Evolutionary conservation across 2,797 vertebrate species (phyloP).

Genomic region (Falco biarmicus): DNA sequence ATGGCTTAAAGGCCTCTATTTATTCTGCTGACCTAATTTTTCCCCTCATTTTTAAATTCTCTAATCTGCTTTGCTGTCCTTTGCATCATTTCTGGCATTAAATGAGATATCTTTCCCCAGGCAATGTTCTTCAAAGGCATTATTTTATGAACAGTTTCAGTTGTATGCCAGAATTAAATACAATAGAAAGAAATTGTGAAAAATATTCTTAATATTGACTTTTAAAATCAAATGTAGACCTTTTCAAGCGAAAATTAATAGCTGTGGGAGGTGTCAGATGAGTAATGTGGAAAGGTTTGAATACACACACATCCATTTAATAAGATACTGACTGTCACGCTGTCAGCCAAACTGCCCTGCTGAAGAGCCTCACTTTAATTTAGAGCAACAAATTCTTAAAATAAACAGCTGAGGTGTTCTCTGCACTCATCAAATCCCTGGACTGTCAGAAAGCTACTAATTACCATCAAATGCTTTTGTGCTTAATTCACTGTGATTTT

Average conservation of each 20-base stretch:
- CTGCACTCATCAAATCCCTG: neutral
- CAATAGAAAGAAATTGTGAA: slow-evolving; percentile 9
- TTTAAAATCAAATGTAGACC: neutral
- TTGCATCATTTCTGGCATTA: neutral
- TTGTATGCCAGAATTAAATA: neutral
- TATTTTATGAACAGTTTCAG: neutral
- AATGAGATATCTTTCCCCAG: neutral
- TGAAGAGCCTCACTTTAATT: neutral
- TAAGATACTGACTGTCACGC: neutral
- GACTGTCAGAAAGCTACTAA: slow-evolving; percentile 19
- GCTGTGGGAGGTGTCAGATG: neutral
- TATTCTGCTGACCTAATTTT: neutral
- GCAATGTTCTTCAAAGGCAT: neutral
- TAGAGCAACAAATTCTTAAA: neutral
- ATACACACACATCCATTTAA: neutral
- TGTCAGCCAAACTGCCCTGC: neutral
- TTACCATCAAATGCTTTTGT: slow-evolving; percentile 21
- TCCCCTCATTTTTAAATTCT: neutral
- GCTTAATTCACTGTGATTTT: neutral
- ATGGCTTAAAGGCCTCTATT: neutral
- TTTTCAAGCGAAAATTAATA: slow-evolving; percentile 17
- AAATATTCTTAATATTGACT: neutral
- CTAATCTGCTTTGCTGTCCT: neutral
- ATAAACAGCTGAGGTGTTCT: slow-evolving; percentile 8
- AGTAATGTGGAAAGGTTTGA: neutral